These are phyloP conservation scores for Entomobrya multifasciata DNA, from an alignment of 2,888 invertebrate genomes.

Conservation along the genomic window DNA sequence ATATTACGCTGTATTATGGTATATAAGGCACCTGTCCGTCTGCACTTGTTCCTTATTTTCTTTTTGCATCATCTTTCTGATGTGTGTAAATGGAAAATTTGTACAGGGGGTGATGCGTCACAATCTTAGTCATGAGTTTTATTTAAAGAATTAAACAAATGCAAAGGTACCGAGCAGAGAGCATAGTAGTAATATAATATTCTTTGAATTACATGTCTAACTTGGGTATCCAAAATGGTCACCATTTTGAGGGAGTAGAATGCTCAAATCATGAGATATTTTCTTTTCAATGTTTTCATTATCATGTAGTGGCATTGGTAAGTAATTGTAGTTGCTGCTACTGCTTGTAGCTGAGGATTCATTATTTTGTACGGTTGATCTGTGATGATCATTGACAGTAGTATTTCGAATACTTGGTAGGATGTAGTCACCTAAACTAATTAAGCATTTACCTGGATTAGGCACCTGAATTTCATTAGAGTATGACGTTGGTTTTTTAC, in stretches of 20 bases:
- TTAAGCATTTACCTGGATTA: constrained; percentile 23
- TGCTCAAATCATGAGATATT: constrained; percentile 58
- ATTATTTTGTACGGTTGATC: constrained; percentile 1
- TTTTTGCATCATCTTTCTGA: too few species aligned
- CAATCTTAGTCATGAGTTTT: too few species aligned
- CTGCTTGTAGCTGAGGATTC: constrained; percentile 32
- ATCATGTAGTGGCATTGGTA: constrained; percentile 65
- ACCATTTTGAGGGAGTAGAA: constrained; percentile 46
- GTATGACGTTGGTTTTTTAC: too few species aligned
- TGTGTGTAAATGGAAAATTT: neutral
- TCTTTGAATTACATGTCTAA: too few species aligned
- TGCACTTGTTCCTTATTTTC: neutral
- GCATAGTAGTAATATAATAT: neutral
- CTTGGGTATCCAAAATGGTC: neutral
- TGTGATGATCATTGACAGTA: neutral
- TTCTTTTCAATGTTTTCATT: constrained; percentile 66
- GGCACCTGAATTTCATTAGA: constrained; percentile 14
- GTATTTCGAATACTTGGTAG: constrained; percentile 49
- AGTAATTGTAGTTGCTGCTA: constrained; percentile 45
- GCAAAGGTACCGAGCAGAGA: neutral
- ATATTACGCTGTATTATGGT: constrained; percentile 32
- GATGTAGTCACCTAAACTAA: constrained; percentile 55
- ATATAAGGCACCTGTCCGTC: constrained; percentile 28
- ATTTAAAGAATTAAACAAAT: too few species aligned
- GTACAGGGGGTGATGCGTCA: too few species aligned